Evolutionary conservation across 64 coral and sea anemone species (phyloP).

Genomic region (Hydrozoanthus tunicans): DNA sequence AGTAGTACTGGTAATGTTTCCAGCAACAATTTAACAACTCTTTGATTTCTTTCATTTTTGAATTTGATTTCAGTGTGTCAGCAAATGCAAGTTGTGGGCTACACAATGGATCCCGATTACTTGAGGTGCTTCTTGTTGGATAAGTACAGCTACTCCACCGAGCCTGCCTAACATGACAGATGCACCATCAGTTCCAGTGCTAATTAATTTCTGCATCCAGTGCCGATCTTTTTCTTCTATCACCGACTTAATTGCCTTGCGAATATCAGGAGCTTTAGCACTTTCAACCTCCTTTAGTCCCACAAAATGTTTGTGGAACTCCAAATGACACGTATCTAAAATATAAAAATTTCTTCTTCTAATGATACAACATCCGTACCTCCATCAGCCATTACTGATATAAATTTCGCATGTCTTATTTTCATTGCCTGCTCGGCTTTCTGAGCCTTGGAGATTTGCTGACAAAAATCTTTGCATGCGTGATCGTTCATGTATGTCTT

Average conservation of each 20-base stretch:
- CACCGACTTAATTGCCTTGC: slow-evolving; percentile 25
- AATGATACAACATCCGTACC: slow-evolving; percentile 19
- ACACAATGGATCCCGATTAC: slow-evolving; percentile 50
- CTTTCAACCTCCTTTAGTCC: slow-evolving; percentile 31
- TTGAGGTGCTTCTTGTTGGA: slow-evolving; percentile 40
- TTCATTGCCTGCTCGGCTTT: slow-evolving; percentile 41
- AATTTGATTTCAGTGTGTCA: slow-evolving; percentile 58
- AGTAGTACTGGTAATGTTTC: slow-evolving; percentile 66
- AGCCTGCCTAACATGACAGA: slow-evolving; percentile 37
- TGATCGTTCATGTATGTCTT: slow-evolving; percentile 67
- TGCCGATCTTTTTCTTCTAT: slow-evolving; percentile 35
- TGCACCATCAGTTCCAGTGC: slow-evolving; percentile 45
- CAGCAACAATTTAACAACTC: too few species aligned
- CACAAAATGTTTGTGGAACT: slow-evolving; percentile 50
- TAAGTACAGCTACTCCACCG: slow-evolving; percentile 31
- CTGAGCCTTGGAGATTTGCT: slow-evolving; percentile 47
- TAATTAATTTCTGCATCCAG: slow-evolving; percentile 37
- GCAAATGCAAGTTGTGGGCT: slow-evolving; percentile 49
- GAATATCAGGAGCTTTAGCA: slow-evolving; percentile 38
- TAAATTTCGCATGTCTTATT: slow-evolving; percentile 44
- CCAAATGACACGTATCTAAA: slow-evolving; percentile 52
- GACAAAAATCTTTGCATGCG: slow-evolving; percentile 67
- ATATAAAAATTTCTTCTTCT: slow-evolving; percentile 59
- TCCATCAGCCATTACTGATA: slow-evolving; percentile 47
- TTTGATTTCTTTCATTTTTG: slow-evolving; percentile 51